phyloP scores from a whole-genome alignment of 1,140 invertebrate species.

The Drosophila suzukii region DNA sequence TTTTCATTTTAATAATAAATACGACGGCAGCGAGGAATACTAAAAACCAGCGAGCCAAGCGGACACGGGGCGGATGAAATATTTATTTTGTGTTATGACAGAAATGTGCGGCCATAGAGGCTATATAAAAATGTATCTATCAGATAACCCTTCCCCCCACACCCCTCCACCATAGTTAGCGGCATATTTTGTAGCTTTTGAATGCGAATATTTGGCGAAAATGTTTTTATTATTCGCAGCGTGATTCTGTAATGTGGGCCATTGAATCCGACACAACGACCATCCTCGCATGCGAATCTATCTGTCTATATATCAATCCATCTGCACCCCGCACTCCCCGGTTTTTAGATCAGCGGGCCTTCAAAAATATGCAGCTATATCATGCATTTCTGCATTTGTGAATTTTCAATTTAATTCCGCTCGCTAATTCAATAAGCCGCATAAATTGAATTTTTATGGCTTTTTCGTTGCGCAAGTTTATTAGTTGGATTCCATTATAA shows the following conservation, averaged over 20 bases:
- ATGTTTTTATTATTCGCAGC: slow-evolving; percentile 69
- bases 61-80: slow-evolving; percentile 37
- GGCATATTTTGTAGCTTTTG: slow-evolving; percentile 39
- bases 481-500: slow-evolving; percentile 40
- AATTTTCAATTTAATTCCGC: slow-evolving; percentile 27
- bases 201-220: slow-evolving; percentile 67
- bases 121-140: slow-evolving; percentile 53
- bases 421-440: slow-evolving; percentile 53
- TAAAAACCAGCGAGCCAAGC: background rate
- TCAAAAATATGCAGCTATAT: slow-evolving; percentile 15
- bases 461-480: slow-evolving; percentile 31
- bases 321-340: slow-evolving; percentile 5
- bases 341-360: background rate
- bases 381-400: slow-evolving; percentile 44
- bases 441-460: slow-evolving; percentile 51
- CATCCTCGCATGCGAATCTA: slow-evolving; percentile 36
- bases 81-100: slow-evolving; percentile 78
- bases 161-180: background rate
- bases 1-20: slow-evolving; percentile 74
- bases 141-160: background rate
- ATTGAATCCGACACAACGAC: slow-evolving; percentile 34
- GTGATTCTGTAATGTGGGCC: slow-evolving; percentile 66
- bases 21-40: slow-evolving; percentile 20
- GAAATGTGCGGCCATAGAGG: slow-evolving; percentile 63
- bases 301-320: slow-evolving; percentile 36